Conservation (phyloP, 1,140 invertebrate species). For the Bombus affinis region DNA sequence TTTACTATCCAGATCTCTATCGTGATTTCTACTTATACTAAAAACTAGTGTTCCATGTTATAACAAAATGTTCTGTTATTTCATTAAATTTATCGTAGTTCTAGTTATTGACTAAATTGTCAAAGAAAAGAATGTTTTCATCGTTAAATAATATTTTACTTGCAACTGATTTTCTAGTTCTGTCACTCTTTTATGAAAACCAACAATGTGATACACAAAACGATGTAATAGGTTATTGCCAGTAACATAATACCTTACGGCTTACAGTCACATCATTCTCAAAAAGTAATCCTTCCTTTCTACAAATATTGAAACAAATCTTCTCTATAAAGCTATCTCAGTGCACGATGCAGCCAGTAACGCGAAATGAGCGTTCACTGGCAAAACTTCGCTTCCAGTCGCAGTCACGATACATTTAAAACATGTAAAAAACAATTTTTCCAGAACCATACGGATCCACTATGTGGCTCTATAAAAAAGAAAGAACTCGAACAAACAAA, state of each 20-base stretch:
- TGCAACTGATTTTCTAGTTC: not conserved
- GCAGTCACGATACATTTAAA: not conserved
- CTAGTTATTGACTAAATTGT: too few species aligned
- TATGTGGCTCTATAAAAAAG: not conserved
- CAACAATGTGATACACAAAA: not conserved
- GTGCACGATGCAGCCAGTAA: not conserved
- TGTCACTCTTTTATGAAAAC: too few species aligned
- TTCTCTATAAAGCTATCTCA: not conserved
- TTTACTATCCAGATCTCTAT: too few species aligned
- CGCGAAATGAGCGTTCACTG: not conserved
- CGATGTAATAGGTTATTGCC: not conserved
- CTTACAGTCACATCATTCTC: not conserved
- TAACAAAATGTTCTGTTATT: not conserved
- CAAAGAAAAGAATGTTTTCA: too few species aligned
- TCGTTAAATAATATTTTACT: not conserved
- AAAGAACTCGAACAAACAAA: not conserved
- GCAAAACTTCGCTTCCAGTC: not conserved
- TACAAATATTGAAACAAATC: not conserved
- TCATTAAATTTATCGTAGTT: too few species aligned
- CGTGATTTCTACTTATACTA: too few species aligned
- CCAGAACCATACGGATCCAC: not conserved
- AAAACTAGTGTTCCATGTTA: too few species aligned
- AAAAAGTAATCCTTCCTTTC: not conserved
- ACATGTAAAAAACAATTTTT: not conserved
- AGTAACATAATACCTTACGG: not conserved